Conservation (phyloP, 2,797 vertebrate species). For the Choloepus didactylus region DNA sequence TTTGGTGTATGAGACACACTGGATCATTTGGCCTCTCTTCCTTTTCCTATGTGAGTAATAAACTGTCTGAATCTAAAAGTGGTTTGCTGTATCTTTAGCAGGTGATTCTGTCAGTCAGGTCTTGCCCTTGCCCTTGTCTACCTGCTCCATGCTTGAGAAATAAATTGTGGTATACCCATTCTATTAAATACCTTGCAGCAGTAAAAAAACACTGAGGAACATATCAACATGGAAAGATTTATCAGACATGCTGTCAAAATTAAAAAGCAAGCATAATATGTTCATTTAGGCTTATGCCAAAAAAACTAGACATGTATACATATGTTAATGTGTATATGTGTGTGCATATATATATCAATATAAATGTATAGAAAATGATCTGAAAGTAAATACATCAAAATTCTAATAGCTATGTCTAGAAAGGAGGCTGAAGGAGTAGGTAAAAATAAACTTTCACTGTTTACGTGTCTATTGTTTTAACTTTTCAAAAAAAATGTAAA, state of each 20-base stretch:
- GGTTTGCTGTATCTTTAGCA: neutral
- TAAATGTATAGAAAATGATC: neutral
- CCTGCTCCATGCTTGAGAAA: neutral
- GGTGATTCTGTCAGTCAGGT: neutral
- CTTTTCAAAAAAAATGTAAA: neutral
- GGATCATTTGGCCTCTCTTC: neutral
- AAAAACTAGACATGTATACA: neutral
- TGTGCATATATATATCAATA: neutral
- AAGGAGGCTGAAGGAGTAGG: neutral
- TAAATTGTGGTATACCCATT: neutral
- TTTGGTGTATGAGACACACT: neutral
- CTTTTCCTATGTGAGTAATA: neutral
- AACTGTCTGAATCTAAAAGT: neutral
- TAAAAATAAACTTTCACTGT: neutral
- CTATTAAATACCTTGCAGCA: neutral
- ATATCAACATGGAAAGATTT: neutral
- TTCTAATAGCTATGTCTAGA: neutral
- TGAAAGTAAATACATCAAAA: neutral
- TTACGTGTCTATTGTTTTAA: neutral
- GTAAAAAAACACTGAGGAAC: neutral
- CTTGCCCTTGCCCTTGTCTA: neutral
- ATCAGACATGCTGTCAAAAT: neutral
- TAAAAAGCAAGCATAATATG: conserved; percentile 22
- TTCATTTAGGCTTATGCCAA: neutral
- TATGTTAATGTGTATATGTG: neutral